These are phyloP conservation scores for Cryptops parisi DNA, from an alignment of 2,888 invertebrate species.

Conservation along the genomic window DNA sequence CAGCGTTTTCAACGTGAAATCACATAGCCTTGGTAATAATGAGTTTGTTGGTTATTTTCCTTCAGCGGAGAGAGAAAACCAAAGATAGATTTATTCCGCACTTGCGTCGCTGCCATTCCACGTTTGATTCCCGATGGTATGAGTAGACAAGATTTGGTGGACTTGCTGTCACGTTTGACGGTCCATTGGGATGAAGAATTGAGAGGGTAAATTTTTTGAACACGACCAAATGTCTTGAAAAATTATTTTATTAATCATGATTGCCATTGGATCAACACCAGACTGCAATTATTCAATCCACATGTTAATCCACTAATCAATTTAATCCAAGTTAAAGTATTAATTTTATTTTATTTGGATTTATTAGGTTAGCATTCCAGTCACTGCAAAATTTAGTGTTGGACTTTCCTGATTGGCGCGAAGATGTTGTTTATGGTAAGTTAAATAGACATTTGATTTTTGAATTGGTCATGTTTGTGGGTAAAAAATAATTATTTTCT, in stretches of 20 bases:
- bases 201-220: slow-evolving; percentile 42
- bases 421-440: slow-evolving; percentile 64
- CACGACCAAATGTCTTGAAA: slow-evolving; percentile 9
- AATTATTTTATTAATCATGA: neutral
- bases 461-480: too few relatives aligned
- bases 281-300: too few relatives aligned
- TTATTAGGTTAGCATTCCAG: slow-evolving; percentile 70
- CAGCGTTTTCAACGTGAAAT: neutral
- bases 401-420: slow-evolving; percentile 95
- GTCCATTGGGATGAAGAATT: slow-evolving; percentile 99
- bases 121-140: slow-evolving; percentile 95
- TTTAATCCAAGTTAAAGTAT: too few relatives aligned
- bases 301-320: too few relatives aligned
- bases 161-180: slow-evolving; percentile 80
- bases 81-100: slow-evolving; percentile 91
- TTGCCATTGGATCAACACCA: neutral
- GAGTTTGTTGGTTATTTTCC: slow-evolving; percentile 16
- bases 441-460: too few relatives aligned
- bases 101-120: slow-evolving; percentile 97
- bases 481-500: too few relatives aligned
- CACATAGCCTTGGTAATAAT: neutral
- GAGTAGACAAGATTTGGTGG: slow-evolving; percentile 85
- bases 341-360: too few relatives aligned
- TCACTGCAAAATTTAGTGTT: slow-evolving; percentile 87
- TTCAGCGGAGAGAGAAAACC: slow-evolving; percentile 81